Evolutionary conservation across 2,797 vertebrate genomes (phyloP), one percentile per base, ranked within the genome.

Genomic region (Ctenopoma multispine): DNA sequence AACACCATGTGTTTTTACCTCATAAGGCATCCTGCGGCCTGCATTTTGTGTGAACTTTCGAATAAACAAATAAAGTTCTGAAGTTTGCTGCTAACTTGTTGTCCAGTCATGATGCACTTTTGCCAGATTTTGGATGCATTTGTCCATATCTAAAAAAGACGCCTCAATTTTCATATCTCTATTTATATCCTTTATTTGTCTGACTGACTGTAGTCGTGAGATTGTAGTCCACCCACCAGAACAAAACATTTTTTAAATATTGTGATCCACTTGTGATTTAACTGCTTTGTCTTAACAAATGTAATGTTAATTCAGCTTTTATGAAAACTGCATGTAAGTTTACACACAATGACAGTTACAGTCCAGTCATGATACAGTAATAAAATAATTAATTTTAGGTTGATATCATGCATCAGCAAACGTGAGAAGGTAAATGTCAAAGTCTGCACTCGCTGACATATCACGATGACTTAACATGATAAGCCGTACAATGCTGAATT

Each of bases 321-420:
- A 14, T 14, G 13, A 34, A 18, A 68, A 7, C 21, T 13, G 54
- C 18, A 31, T 27, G 23, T 40, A 34, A 10, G 51, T 34, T 58
- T 24, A 8, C 8, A 57, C 36, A 36, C 36, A 36, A 2, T 12
- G 46, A 21, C 17, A 29, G 31, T 31, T 6, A 31, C 7, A 7
- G 5, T 7, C 7, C 13, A 13, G 53, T 4, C 38, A 7, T 34
- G 14, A 20, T 29, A 20, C 1, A 13, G 20, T 43, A 5, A 41
- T 43, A 49, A 43, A 62, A 3, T n/a, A 46, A 31, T 31, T 31
- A 31, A 31, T 31, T 13, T 55, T 7, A 56, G 6, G 17, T 41
- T 23, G 40, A 29, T 47, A 41, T 40, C 27, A 61, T 60, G 50
- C 75, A 44, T 63, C 46, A 50, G 36, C 66, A 58, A 40, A 67